phyloP scores from a whole-genome alignment of 2,113 vertebrate genomes.

The Notarius quadriscutis region DNA sequence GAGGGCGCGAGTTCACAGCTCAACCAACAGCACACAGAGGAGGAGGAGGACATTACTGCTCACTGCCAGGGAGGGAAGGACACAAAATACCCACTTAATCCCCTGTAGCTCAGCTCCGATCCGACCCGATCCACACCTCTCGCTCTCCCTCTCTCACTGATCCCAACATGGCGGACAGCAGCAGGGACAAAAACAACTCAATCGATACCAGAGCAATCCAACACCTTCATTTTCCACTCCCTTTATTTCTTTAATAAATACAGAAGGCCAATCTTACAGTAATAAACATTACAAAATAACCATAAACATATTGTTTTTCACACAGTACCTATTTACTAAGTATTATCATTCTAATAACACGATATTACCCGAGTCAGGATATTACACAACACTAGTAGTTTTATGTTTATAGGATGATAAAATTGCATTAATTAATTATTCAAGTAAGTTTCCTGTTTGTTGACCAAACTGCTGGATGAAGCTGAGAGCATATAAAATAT shows the following conservation, averaged over 20 bases:
- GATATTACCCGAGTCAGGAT: too few species aligned
- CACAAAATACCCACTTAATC: background rate
- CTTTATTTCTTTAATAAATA: background rate
- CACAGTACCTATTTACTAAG: background rate
- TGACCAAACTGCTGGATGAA: too few species aligned
- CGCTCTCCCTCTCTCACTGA: conserved; percentile 55
- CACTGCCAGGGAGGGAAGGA: background rate
- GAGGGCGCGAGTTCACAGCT: background rate
- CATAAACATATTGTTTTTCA: background rate
- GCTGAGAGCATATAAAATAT: too few species aligned
- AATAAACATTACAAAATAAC: background rate
- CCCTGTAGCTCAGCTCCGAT: background rate
- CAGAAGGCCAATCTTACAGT: background rate
- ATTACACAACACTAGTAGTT: too few species aligned
- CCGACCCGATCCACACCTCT: conserved; percentile 27
- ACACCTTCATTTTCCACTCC: background rate
- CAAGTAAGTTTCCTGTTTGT: too few species aligned
- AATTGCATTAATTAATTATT: too few species aligned
- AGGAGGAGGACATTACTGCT: conserved; percentile 54
- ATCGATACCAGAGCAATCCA: conserved; percentile 70
- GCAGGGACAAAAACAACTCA: conserved; percentile 69
- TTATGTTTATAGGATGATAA: too few species aligned
- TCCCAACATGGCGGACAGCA: conserved; percentile 78
- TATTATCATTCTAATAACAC: too few species aligned
- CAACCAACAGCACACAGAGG: conserved; percentile 15